These are phyloP conservation scores for Microtus pennsylvanicus DNA, from an alignment of 2,113 vertebrate species.

Conservation along the genomic window DNA sequence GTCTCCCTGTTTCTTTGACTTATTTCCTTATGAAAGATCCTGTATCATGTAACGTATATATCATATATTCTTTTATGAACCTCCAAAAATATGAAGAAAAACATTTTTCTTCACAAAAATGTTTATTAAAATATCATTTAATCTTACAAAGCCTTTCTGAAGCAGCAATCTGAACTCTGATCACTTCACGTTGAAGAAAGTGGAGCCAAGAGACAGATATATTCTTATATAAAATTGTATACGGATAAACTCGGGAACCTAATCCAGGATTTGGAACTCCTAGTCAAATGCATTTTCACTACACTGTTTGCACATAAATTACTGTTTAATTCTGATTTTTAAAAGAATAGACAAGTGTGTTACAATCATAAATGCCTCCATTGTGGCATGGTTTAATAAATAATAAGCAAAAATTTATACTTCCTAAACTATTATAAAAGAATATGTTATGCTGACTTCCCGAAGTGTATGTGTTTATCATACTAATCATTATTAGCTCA, in stretches of 20 bases:
- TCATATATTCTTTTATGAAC: not conserved
- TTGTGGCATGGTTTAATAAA: not conserved
- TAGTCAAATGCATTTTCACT: not conserved
- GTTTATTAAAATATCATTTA: conserved; percentile 19
- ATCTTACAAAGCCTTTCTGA: not conserved
- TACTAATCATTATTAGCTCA: not conserved
- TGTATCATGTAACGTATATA: not conserved
- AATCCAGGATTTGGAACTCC: not conserved
- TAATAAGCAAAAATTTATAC: not conserved
- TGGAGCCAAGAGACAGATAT: conserved; percentile 43
- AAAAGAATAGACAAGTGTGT: not conserved
- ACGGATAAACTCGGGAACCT: not conserved
- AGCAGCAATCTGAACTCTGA: not conserved
- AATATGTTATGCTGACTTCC: not conserved
- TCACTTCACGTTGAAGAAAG: conserved; percentile 25
- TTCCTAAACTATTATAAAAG: conserved; percentile 14
- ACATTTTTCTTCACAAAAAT: not conserved
- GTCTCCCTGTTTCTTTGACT: not conserved
- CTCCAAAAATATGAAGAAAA: not conserved
- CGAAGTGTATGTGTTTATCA: not conserved
- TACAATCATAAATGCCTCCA: not conserved
- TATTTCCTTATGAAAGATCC: not conserved
- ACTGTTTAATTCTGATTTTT: not conserved
- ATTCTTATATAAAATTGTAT: conserved; percentile 9
- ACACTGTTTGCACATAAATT: not conserved